Evolutionary conservation across 2,113 vertebrate species (phyloP).

Genomic region (Sardina pilchardus): DNA sequence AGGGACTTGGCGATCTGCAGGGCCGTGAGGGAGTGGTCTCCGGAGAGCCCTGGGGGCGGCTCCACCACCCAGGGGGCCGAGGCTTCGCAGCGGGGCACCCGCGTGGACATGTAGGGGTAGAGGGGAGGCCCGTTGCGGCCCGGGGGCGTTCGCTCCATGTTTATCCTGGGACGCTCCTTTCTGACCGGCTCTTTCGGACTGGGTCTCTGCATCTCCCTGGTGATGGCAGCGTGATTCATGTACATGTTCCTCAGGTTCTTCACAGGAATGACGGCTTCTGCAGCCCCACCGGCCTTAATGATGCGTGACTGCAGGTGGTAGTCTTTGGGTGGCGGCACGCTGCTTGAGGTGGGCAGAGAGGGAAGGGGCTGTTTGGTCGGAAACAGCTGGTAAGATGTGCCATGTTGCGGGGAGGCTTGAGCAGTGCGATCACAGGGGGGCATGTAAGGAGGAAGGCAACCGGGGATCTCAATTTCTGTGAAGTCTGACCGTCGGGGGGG

Average conservation of each 20-base stretch:
- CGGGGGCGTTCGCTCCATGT: conserved; percentile 49
- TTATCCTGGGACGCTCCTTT: conserved; percentile 53
- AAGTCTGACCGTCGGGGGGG: conserved; percentile 71
- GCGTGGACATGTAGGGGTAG: conserved; percentile 59
- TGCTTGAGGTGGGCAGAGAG: conserved; percentile 50
- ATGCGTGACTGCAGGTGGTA: conserved; percentile 55
- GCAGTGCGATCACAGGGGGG: conserved; percentile 48
- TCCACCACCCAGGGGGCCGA: conserved; percentile 61
- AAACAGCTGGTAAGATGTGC: conserved; percentile 76
- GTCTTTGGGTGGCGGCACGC: conserved; percentile 52
- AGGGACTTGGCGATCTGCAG: conserved; percentile 73
- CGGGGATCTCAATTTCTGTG: conserved; percentile 79
- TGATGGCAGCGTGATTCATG: conserved; percentile 64
- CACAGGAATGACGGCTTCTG: conserved; percentile 57
- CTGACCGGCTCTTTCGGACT: conserved; percentile 46
- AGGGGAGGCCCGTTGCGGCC: conserved; percentile 48
- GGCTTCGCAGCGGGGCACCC: conserved; percentile 36
- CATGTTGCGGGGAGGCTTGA: conserved; percentile 45
- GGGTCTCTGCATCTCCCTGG: conserved; percentile 41
- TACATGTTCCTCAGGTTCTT: conserved; percentile 64
- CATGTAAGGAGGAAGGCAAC: conserved; percentile 59
- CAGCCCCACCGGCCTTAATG: conserved; percentile 41
- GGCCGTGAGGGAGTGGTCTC: conserved; percentile 76
- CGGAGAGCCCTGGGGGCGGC: conserved; percentile 46
- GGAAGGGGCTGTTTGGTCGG: conserved; percentile 62